Evolutionary conservation across 2,113 vertebrate genomes (phyloP).

Genomic region (Marmota monax): DNA sequence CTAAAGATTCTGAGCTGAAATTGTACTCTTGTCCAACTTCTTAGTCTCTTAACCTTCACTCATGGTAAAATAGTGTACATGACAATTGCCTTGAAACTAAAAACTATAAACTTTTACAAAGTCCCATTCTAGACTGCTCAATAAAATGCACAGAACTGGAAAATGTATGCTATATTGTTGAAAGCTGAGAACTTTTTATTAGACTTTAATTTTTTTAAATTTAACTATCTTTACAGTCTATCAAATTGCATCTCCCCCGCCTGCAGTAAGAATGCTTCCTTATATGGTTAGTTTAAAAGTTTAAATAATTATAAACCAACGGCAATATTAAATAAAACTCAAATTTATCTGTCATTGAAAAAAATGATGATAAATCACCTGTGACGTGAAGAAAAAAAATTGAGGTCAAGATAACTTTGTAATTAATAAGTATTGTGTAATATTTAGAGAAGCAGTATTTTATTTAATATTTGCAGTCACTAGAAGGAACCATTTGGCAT

Average conservation of each 20-base stretch:
- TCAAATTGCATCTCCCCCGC: not conserved
- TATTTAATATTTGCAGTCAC: not conserved
- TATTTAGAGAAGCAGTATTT: conserved; percentile 1
- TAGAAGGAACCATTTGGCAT: not conserved
- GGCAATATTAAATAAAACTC: not conserved
- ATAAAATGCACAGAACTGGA: not conserved
- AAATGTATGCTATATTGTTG: not conserved
- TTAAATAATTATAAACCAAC: not conserved
- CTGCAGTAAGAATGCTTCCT: not conserved
- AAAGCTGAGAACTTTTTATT: not conserved
- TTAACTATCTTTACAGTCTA: not conserved
- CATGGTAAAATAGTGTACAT: not conserved
- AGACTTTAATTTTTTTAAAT: not conserved
- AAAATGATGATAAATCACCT: not conserved
- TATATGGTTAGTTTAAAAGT: not conserved
- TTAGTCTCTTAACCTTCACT: not conserved
- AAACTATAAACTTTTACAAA: not conserved
- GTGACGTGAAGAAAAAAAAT: conserved; percentile 34
- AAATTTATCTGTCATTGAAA: not conserved
- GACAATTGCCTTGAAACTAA: not conserved
- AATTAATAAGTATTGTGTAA: not conserved
- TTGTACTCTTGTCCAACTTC: not conserved
- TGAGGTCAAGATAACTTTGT: conserved; percentile 57
- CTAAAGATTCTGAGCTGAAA: not conserved
- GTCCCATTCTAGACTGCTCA: not conserved